Base-by-base conservation (phyloP, 2,113 vertebrate genomes). In the Paralichthys olivaceus region DNA sequence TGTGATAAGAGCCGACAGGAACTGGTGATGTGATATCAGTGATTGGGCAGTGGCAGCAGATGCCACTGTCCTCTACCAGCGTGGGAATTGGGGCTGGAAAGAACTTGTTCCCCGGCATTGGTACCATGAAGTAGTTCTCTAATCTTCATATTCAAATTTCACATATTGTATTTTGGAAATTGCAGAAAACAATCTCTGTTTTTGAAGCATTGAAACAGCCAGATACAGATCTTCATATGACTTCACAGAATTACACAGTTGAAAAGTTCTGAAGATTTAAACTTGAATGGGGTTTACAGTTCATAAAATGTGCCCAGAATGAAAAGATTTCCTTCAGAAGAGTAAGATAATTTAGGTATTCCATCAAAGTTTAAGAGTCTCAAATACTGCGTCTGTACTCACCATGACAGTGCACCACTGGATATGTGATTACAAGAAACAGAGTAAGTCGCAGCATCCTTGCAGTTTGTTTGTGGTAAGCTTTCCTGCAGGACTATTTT, bases 1-100 rank as follows among this genome's bases (percentile, higher is more conserved):
- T 43, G 77, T 23, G 89, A 91, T 91, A 92, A 88, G 85, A 79
- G 83, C 51, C 63, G 80, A 90, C 84, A 77, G 81, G 81, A 84
- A 65, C 57, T 20, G 47, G 64, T 79, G 87, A 88, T 87, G 84
- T 77, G 87, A 89, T 89, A 79, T 85, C 84, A 81, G 49, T 49
- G 81, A 83, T 87, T 75, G 80, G 83, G 26, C 68, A 80, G 53
- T 20, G 53, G 74, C 76, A 51, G 64, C 66, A 58, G 66, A 75
- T 53, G 72, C 70, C 37, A 43, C 67, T 75, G 54, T 64, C 59
- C 45, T 22, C 69, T 40, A 40, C 77, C 79, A 57, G 64, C 61
- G 64, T 34, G 40, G 53, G 57, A 76, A 69, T 64, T 49, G 19
- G 23, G 51, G 62, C 19, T 61, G 54, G 64, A 23, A 55, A 2